These are phyloP conservation scores for Tragelaphus imberbis DNA, from an alignment of 2,113 vertebrate genomes.

Conservation along the genomic window DNA sequence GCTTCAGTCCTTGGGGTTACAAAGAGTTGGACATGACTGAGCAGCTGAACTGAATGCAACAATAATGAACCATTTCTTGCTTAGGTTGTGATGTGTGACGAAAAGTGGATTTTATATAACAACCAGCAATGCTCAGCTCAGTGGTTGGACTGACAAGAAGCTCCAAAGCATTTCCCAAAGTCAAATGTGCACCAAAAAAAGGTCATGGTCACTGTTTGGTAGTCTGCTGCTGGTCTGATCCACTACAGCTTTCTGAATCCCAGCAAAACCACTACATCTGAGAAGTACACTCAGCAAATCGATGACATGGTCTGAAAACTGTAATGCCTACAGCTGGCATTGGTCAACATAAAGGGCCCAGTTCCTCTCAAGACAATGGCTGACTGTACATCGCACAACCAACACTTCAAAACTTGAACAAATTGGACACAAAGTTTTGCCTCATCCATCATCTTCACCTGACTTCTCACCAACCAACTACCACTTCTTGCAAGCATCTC, in stretches of 20 bases:
- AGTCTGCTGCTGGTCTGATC: not conserved
- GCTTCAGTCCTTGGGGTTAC: not conserved
- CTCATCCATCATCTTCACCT: not conserved
- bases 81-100: accelerated
- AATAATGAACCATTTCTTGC: not conserved
- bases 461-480: not conserved
- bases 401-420: not conserved
- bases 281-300: not conserved
- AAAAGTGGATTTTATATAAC: not conserved
- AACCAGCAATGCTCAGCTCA: not conserved
- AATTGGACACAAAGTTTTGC: not conserved
- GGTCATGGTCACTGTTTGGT: not conserved
- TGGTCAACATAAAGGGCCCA: not conserved
- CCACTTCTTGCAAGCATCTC: not conserved
- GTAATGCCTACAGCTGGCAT: not conserved
- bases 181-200: too few relatives aligned
- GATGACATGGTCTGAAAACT: not conserved
- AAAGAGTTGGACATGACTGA: not conserved
- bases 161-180: not conserved
- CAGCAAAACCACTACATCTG: not conserved
- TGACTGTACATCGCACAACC: not conserved
- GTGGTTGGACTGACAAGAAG: not conserved
- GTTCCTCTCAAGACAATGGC: not conserved
- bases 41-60: not conserved
- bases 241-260: not conserved